Evolutionary conservation across 2,113 vertebrate genomes (phyloP).

Genomic region (Cyanoramphus novaezelandiae): DNA sequence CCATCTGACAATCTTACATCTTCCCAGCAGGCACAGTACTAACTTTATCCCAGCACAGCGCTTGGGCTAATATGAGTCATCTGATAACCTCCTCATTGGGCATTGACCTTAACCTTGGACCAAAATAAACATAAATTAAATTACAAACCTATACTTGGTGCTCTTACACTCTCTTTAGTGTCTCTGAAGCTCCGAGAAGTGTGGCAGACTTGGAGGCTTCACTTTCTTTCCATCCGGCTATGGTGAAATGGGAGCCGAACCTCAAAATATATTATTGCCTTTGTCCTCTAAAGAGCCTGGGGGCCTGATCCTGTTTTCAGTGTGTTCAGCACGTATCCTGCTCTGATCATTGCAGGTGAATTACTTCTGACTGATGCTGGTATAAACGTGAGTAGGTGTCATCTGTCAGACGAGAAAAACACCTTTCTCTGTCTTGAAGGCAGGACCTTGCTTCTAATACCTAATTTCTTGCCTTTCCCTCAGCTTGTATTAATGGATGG

Average conservation of each 20-base stretch:
- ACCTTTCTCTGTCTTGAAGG: not conserved
- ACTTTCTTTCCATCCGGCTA: not conserved
- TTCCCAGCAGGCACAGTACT: conserved; percentile 50
- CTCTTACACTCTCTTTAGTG: not conserved
- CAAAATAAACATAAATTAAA: conserved; percentile 69
- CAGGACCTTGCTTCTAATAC: not conserved
- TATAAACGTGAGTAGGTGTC: not conserved
- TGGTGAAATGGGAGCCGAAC: not conserved
- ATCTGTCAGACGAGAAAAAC: not conserved
- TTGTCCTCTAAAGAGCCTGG: not conserved
- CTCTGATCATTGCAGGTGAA: not conserved
- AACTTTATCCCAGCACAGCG: conserved; percentile 44
- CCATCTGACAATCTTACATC: conserved; percentile 41
- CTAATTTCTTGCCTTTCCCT: not conserved
- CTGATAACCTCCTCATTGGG: conserved; percentile 51
- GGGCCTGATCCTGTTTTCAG: not conserved
- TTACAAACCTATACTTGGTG: conserved; percentile 22
- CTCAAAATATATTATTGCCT: not conserved
- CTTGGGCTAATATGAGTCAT: conserved; percentile 49
- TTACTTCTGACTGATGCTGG: not conserved
- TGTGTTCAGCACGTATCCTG: not conserved
- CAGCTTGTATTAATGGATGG: not conserved
- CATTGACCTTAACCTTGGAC: conserved; percentile 65
- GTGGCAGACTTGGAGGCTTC: not conserved
- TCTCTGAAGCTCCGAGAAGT: not conserved